A percentile compares a stretch with the other conserved stretches of the same genome.
Conservation (phyloP, 2,113 vertebrate genomes). For the Raja brachyura region DNA sequence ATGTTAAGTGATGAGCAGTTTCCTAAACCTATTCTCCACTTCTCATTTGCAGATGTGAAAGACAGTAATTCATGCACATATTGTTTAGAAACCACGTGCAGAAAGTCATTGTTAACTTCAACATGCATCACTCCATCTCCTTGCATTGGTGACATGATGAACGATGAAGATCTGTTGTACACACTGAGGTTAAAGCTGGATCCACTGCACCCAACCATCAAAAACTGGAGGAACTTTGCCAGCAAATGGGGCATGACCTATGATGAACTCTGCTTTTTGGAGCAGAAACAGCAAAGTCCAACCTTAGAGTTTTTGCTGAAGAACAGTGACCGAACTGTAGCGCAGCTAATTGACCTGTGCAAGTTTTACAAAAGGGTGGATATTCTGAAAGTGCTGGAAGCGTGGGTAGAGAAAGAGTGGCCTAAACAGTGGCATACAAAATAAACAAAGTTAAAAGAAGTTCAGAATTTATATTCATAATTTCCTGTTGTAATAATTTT, state of each 20-base stretch:
- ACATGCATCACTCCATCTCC: conserved; percentile 62
- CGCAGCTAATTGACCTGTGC: conserved; percentile 86
- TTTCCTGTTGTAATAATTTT: neutral
- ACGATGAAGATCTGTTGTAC: conserved; percentile 90
- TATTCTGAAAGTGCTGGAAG: conserved; percentile 79
- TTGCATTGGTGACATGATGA: conserved; percentile 89
- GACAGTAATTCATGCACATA: neutral
- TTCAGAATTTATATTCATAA: neutral
- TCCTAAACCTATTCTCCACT: neutral
- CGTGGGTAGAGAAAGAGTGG: conserved; percentile 92
- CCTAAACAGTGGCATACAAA: conserved; percentile 68
- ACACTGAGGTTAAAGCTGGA: conserved; percentile 86
- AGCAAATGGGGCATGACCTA: conserved; percentile 98
- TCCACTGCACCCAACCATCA: conserved; percentile 86
- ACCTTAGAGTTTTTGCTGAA: conserved; percentile 87
- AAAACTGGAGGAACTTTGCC: conserved; percentile 99
- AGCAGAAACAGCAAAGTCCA: conserved; percentile 86
- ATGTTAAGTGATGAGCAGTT: neutral
- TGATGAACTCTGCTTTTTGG: conserved; percentile 86
- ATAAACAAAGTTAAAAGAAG: neutral
- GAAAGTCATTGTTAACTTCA: conserved; percentile 55
- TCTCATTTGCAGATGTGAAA: conserved; percentile 24
- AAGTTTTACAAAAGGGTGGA: conserved; percentile 84
- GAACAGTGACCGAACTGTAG: conserved; percentile 85
- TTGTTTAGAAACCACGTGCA: conserved; percentile 48